Evolutionary conservation across 92 coral and sea anemone species (phyloP).

Genomic region (Phymanthus crucifer): DNA sequence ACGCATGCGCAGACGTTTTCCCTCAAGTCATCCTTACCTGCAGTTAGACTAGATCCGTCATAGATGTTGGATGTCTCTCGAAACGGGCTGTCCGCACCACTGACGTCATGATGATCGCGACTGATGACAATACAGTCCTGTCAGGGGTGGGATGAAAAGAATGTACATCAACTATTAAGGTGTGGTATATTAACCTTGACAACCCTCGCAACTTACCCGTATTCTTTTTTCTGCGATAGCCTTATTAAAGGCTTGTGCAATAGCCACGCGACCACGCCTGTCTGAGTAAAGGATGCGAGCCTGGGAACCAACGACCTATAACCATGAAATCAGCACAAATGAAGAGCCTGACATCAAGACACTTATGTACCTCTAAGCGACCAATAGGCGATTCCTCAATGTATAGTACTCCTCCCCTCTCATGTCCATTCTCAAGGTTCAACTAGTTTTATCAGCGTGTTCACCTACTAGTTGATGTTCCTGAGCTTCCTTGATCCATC

Average conservation of each 20-base stretch:
- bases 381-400: no score
- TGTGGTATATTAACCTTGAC: background rate
- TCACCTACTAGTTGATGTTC: slow-evolving; percentile 74
- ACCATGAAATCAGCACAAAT: slow-evolving; percentile 10
- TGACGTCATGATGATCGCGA: slow-evolving; percentile 98
- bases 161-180: no score
- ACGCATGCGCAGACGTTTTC: no score
- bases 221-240: slow-evolving; percentile 81
- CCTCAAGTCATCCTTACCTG: slow-evolving; percentile 53
- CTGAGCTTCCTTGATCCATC: slow-evolving; percentile 93
- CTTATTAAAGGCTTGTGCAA: slow-evolving; percentile 88
- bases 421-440: background rate
- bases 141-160: background rate
- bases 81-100: slow-evolving; percentile 98
- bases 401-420: background rate
- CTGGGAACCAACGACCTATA: slow-evolving; percentile 95
- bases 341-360: slow-evolving; percentile 1
- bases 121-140: slow-evolving; percentile 89
- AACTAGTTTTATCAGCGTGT: background rate
- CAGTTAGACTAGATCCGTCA: slow-evolving; percentile 94
- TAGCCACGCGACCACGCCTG: slow-evolving; percentile 78
- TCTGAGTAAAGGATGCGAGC: slow-evolving; percentile 96
- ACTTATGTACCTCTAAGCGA: no score
- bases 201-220: slow-evolving; percentile 45
- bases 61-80: slow-evolving; percentile 95